Conservation (phyloP, 2,888 invertebrate species). For the Sarcophaga caerulescens region DNA sequence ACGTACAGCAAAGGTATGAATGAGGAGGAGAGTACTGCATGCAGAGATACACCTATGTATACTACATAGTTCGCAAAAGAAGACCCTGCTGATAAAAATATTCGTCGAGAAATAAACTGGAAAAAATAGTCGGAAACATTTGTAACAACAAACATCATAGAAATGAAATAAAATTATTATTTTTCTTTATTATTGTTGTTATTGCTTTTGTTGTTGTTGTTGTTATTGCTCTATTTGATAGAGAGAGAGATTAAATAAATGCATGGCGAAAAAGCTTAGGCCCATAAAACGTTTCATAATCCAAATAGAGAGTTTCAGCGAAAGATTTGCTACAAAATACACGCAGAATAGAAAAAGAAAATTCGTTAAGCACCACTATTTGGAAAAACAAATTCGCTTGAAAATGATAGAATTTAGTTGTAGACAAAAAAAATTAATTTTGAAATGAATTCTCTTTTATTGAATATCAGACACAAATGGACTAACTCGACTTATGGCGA, state of each 20-base stretch:
- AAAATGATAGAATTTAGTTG: not conserved
- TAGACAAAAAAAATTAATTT: not conserved
- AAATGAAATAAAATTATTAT: not conserved
- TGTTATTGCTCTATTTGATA: not conserved
- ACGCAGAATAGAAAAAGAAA: not conserved
- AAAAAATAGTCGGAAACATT: slow-evolving; percentile 4
- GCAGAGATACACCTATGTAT: not conserved
- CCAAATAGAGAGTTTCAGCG: slow-evolving; percentile 36
- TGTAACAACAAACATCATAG: not conserved
- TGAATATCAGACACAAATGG: too few species aligned
- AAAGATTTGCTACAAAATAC: slow-evolving; percentile 17
- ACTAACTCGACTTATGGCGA: too few species aligned
- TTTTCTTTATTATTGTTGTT: not conserved
- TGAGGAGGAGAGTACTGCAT: not conserved
- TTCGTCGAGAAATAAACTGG: not conserved
- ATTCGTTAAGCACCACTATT: too few species aligned
- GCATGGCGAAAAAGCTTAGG: slow-evolving; percentile 2
- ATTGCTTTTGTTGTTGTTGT: not conserved
- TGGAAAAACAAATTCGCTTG: not conserved
- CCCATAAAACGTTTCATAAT: slow-evolving; percentile 33
- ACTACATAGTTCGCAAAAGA: not conserved
- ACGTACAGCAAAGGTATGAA: not conserved
- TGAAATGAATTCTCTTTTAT: too few species aligned
- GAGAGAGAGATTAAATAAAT: slow-evolving; percentile 46
- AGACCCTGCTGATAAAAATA: slow-evolving; percentile 34